These are phyloP conservation scores for Cecropterus lyciades DNA, from an alignment of 1,140 invertebrate genomes.

Conservation along the genomic window DNA sequence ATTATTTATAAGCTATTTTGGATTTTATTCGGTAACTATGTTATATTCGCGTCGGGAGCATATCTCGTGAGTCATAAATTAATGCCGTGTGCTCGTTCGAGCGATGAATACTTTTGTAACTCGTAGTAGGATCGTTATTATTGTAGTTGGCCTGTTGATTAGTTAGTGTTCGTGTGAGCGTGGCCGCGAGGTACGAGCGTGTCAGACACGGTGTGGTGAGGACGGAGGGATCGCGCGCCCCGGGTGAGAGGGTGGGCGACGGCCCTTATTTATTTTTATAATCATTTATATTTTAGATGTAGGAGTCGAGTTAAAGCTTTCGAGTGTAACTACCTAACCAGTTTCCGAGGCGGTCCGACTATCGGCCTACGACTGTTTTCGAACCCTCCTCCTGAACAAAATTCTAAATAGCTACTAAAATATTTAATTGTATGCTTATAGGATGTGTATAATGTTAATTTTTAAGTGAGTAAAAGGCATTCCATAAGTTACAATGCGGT, in stretches of 20 bases:
- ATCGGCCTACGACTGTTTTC: constrained; percentile 44
- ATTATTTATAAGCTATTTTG: constrained; percentile 65
- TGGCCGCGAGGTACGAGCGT: constrained; percentile 35
- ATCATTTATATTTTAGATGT: constrained; percentile 79
- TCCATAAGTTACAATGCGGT: constrained; percentile 80
- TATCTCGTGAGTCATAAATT: constrained; percentile 50
- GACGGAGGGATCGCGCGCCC: constrained; percentile 45
- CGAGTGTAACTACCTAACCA: constrained; percentile 57
- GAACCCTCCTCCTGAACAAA: constrained; percentile 58
- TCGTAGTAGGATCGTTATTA: constrained; percentile 50
- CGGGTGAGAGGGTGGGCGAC: constrained; percentile 48
- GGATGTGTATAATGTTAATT: constrained; percentile 73
- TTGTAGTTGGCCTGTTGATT: constrained; percentile 57
- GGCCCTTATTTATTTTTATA: constrained; percentile 82
- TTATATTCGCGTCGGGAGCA: constrained; percentile 40
- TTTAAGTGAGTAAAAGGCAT: constrained; percentile 81
- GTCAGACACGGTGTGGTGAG: constrained; percentile 54
- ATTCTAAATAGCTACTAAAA: constrained; percentile 59
- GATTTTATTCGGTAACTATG: constrained; percentile 61
- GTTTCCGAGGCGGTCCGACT: constrained; percentile 31
- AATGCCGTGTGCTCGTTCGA: constrained; percentile 48
- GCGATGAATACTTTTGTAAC: constrained; percentile 43
- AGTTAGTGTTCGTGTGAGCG: constrained; percentile 42
- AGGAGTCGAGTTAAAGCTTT: constrained; percentile 62
- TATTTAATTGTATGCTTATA: constrained; percentile 69